phyloP scores from a whole-genome alignment of 2,113 vertebrate species.

The Phoenicopterus ruber region DNA sequence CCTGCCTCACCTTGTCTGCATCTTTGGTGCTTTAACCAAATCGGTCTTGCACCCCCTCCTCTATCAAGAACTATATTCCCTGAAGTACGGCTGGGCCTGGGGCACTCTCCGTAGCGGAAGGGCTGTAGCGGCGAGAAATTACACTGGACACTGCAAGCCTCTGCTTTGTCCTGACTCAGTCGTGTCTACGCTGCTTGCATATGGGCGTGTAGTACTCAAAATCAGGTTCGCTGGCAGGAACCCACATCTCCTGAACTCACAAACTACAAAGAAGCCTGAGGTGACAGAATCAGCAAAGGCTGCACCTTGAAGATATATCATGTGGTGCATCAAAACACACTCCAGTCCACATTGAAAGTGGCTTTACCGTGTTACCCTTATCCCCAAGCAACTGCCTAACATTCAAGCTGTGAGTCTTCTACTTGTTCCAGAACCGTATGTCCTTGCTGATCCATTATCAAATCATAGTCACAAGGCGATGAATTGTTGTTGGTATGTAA shows the following conservation, averaged over 20 bases:
- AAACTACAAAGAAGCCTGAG: neutral
- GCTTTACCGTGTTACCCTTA: neutral
- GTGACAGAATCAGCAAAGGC: neutral
- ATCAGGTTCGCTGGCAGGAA: neutral
- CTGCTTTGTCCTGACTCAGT: neutral
- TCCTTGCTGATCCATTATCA: neutral
- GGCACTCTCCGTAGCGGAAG: neutral
- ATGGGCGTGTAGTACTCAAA: neutral
- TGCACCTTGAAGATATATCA: neutral
- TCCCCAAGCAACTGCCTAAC: neutral
- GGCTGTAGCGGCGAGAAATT: neutral
- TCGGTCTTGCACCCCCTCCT: neutral
- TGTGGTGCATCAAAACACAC: neutral
- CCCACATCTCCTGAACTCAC: neutral
- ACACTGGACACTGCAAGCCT: neutral
- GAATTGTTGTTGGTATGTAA: neutral
- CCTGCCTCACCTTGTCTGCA: neutral
- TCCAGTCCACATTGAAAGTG: neutral
- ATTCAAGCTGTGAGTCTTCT: too few species aligned
- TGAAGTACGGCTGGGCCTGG: neutral
- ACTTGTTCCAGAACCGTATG: neutral
- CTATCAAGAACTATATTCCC: neutral
- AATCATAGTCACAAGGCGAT: neutral
- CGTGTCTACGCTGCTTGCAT: fast-evolving
- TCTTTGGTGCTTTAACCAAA: neutral